Conservation (phyloP, 1,140 invertebrate genomes). For the Chymomyza costata region DNA sequence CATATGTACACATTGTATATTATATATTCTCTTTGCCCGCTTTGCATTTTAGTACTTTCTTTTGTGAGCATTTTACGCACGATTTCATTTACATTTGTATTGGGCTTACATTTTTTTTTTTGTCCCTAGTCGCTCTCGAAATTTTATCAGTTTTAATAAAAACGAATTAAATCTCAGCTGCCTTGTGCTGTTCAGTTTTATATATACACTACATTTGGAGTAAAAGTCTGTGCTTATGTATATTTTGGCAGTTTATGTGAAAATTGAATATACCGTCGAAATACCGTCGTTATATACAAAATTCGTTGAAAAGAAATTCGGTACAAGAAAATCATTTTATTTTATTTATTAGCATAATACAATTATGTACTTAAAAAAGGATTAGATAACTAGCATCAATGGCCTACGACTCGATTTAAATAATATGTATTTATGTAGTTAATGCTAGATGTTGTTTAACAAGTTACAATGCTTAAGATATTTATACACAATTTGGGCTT, state of each 20-base stretch:
- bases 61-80: slow-evolving; percentile 68
- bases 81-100: slow-evolving; percentile 64
- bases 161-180: slow-evolving; percentile 37
- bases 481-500: too few species aligned
- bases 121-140: slow-evolving; percentile 15
- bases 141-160: slow-evolving; percentile 51
- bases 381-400: too few species aligned
- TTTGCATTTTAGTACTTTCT: slow-evolving; percentile 39
- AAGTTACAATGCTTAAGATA: too few species aligned
- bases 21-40: slow-evolving; percentile 40
- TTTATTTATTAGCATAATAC: slow-evolving; percentile 3
- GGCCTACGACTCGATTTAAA: too few species aligned
- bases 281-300: slow-evolving; percentile 8
- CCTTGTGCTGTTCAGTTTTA: slow-evolving; percentile 20
- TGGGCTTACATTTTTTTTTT: slow-evolving; percentile 35
- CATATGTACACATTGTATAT: slow-evolving; percentile 38
- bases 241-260: not conserved
- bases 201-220: slow-evolving; percentile 23
- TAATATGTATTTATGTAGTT: too few species aligned
- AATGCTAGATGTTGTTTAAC: too few species aligned
- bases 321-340: not conserved
- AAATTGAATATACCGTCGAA: slow-evolving; percentile 6
- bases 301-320: slow-evolving; percentile 2
- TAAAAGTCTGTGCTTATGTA: not conserved
- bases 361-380: too few species aligned